A percentile compares a stretch with the other conserved stretches of the same genome.
Conservation (phyloP, 2,888 invertebrate species). For the Cryptocephalus moraei region DNA sequence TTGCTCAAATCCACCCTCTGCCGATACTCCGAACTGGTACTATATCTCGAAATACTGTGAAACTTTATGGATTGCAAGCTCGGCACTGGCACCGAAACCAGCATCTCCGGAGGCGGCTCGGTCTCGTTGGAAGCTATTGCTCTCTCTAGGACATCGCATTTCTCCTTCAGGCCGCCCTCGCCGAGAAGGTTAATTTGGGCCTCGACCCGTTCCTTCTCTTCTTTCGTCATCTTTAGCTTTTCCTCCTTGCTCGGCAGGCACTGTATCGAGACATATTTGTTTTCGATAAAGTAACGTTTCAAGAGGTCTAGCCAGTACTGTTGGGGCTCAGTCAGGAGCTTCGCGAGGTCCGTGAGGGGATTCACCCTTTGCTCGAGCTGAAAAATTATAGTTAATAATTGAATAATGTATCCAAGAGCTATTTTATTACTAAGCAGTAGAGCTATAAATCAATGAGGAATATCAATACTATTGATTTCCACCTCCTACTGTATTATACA, state of each 20-base stretch:
- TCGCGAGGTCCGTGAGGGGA: slow-evolving; percentile 49
- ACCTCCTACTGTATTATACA: no score
- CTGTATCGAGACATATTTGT: slow-evolving; percentile 51
- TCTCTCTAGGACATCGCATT: slow-evolving; percentile 49
- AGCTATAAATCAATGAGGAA: no score
- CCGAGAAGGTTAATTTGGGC: slow-evolving; percentile 56
- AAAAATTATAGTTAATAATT: slow-evolving; percentile 9
- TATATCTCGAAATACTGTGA: slow-evolving; percentile 43
- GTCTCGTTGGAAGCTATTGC: slow-evolving; percentile 70
- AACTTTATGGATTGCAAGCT: slow-evolving; percentile 61
- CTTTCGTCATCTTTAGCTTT: slow-evolving; percentile 54
- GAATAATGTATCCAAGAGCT: no score
- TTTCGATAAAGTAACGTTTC: slow-evolving; percentile 55
- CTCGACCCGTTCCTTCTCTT: slow-evolving; percentile 62
- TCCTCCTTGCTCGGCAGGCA: slow-evolving; percentile 54
- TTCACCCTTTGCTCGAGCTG: slow-evolving; percentile 62
- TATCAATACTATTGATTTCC: no score
- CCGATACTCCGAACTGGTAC: slow-evolving; percentile 35
- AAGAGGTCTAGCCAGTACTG: slow-evolving; percentile 66
- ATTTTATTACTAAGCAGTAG: no score
- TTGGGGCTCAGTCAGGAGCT: slow-evolving; percentile 49
- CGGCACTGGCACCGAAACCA: slow-evolving; percentile 68
- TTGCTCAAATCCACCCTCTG: slow-evolving; percentile 48
- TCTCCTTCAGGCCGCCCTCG: slow-evolving; percentile 52
- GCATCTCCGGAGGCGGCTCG: slow-evolving; percentile 58